A percentile compares a stretch with the other conserved stretches of the same genome.
Evolutionary conservation across 2,113 vertebrate species (phyloP).

Genomic region (Harpagus bidentatus): DNA sequence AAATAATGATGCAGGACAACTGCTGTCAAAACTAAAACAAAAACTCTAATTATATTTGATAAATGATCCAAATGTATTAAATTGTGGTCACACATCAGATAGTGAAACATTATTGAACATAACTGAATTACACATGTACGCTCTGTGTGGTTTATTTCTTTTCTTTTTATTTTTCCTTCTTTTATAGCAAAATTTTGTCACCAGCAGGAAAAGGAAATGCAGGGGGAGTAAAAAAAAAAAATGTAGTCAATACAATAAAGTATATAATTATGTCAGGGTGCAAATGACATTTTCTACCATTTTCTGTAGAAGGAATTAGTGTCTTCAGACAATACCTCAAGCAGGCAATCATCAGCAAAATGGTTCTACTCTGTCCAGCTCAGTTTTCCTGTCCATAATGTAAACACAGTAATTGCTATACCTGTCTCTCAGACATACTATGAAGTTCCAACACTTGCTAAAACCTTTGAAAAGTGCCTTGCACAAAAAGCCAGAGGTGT

Average conservation of each 20-base stretch:
- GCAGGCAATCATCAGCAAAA: neutral
- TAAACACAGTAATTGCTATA: neutral
- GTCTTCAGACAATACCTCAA: neutral
- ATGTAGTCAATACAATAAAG: neutral
- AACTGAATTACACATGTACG: neutral
- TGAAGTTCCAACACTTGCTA: neutral
- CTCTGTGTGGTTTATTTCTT: neutral
- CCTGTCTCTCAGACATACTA: neutral
- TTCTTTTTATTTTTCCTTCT: neutral
- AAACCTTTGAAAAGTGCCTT: neutral
- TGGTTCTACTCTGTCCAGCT: neutral
- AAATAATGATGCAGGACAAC: neutral
- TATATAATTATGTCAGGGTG: neutral
- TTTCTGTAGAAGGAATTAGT: neutral
- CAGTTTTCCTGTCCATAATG: neutral
- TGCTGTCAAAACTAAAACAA: neutral
- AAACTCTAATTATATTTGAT: neutral
- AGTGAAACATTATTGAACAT: neutral
- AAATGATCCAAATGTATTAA: neutral
- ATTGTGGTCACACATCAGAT: neutral
- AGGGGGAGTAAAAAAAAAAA: neutral
- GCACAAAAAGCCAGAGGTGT: neutral
- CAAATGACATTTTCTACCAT: neutral
- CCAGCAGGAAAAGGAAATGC: neutral
- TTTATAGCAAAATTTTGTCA: neutral